These are phyloP conservation scores for Calliphora vicina DNA, from an alignment of 1,140 invertebrate species.

Conservation along the genomic window DNA sequence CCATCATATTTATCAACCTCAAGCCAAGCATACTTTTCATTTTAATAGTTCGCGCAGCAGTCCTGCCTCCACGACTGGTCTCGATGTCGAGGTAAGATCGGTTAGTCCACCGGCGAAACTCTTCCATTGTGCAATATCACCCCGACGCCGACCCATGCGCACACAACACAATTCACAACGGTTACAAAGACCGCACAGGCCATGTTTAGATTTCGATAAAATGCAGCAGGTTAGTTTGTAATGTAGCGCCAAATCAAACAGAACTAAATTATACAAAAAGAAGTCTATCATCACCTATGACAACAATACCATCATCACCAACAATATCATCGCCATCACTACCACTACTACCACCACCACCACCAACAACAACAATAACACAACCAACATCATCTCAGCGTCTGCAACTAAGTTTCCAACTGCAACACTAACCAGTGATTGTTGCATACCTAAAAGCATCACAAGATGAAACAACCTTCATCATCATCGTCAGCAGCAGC, in stretches of 20 bases:
- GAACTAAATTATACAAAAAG: slow-evolving; percentile 44
- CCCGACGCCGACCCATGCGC: slow-evolving; percentile 69
- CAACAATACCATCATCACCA: slow-evolving; percentile 18
- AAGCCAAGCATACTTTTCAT: slow-evolving; percentile 61
- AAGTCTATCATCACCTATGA: slow-evolving; percentile 10
- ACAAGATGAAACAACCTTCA: not conserved
- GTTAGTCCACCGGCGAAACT: slow-evolving; percentile 78
- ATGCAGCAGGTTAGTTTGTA: slow-evolving; percentile 76
- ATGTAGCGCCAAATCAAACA: slow-evolving; percentile 60
- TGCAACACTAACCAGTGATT: not conserved
- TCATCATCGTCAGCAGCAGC: not conserved
- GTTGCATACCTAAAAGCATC: not conserved
- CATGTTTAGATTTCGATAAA: slow-evolving; percentile 94
- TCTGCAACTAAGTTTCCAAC: not conserved
- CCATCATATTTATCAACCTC: slow-evolving; percentile 61
- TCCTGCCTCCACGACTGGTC: slow-evolving; percentile 62
- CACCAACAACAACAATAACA: not conserved
- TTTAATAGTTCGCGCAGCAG: slow-evolving; percentile 59
- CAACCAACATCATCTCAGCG: slow-evolving; percentile 14
- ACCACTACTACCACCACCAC: too few relatives aligned
- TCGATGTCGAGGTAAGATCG: slow-evolving; percentile 67
- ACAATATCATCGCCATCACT: too few relatives aligned
- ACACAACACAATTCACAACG: slow-evolving; percentile 68
- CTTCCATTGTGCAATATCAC: slow-evolving; percentile 72
- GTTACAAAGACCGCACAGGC: slow-evolving; percentile 75